Percentiles rank a stretch among this genome's conserved stretches.
These are phyloP conservation scores for Danionella dracula DNA, from an alignment of 2,797 vertebrate species.

Conservation along the genomic window DNA sequence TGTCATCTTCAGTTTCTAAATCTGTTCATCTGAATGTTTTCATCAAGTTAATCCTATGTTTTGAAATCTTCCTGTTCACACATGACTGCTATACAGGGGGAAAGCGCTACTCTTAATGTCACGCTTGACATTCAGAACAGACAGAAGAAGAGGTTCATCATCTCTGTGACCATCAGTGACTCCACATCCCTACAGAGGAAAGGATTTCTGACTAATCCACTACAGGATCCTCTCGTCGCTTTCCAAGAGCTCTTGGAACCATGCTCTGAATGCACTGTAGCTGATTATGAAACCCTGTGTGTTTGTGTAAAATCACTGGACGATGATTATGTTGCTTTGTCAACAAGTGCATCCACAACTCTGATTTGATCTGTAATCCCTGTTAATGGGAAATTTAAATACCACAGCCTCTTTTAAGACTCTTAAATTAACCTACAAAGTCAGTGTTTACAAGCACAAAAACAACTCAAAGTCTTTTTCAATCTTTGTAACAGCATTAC, in stretches of 20 bases:
- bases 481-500: neutral
- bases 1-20: neutral
- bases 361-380: constrained; percentile 31
- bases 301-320: constrained; percentile 8
- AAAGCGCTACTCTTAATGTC: neutral
- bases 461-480: neutral
- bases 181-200: constrained; percentile 29
- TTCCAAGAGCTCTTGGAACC: constrained; percentile 1
- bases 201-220: constrained; percentile 39
- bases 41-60: neutral
- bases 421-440: neutral
- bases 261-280: constrained; percentile 1
- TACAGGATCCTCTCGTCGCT: constrained; percentile 33
- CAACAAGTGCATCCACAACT: constrained; percentile 25
- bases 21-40: neutral
- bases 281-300: constrained; percentile 39
- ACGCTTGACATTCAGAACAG: constrained; percentile 25
- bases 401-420: neutral
- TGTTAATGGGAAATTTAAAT: constrained; percentile 37
- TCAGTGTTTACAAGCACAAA: neutral
- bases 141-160: constrained; percentile 28
- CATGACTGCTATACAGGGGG: neutral
- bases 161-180: constrained; percentile 25
- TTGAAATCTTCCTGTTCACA: constrained; percentile 1
- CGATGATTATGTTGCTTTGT: constrained; percentile 44